Evolutionary conservation across 2,888 invertebrate genomes (phyloP).

Genomic region (Tromatobia lineatoria): DNA sequence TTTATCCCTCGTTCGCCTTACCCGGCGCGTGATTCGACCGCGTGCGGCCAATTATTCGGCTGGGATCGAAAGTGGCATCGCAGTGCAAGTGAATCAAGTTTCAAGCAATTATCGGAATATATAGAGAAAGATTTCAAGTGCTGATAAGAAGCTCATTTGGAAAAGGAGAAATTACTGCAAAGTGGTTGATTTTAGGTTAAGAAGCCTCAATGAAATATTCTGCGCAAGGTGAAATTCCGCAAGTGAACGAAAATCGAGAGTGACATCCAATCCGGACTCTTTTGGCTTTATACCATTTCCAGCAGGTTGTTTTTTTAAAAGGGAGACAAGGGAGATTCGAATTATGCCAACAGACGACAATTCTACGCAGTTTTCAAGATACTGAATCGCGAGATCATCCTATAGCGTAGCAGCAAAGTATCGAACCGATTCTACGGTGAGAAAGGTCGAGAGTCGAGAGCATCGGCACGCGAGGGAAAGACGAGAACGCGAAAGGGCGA

Average conservation of each 20-base stretch:
- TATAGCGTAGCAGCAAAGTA: conserved; percentile 37
- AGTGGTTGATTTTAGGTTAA: not conserved
- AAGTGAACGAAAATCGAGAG: conserved; percentile 65
- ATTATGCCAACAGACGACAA: conserved; percentile 59
- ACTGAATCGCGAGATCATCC: conserved; percentile 62
- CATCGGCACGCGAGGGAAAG: conserved; percentile 65
- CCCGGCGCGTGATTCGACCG: conserved; percentile 14
- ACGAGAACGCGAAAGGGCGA: conserved; percentile 67
- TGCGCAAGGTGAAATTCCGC: conserved; percentile 61
- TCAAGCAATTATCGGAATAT: not conserved
- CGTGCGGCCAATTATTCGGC: conserved; percentile 59
- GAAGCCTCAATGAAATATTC: conserved; percentile 50
- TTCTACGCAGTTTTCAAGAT: conserved; percentile 55
- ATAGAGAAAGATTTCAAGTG: not conserved
- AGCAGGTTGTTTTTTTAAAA: conserved; percentile 39
- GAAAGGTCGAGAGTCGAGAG: conserved; percentile 69
- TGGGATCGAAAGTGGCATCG: conserved; percentile 26
- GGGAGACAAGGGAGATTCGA: conserved; percentile 54
- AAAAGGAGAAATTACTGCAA: not conserved
- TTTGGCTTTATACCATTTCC: not conserved
- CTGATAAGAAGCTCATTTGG: not conserved
- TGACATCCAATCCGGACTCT: conserved; percentile 32
- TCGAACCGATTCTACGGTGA: conserved; percentile 57
- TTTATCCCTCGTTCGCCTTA: conserved; percentile 53
- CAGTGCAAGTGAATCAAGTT: conserved; percentile 7